Base-by-base conservation (phyloP, 37 sponge, comb jelly and placozoan genomes). In the Eunapius fragilis region DNA sequence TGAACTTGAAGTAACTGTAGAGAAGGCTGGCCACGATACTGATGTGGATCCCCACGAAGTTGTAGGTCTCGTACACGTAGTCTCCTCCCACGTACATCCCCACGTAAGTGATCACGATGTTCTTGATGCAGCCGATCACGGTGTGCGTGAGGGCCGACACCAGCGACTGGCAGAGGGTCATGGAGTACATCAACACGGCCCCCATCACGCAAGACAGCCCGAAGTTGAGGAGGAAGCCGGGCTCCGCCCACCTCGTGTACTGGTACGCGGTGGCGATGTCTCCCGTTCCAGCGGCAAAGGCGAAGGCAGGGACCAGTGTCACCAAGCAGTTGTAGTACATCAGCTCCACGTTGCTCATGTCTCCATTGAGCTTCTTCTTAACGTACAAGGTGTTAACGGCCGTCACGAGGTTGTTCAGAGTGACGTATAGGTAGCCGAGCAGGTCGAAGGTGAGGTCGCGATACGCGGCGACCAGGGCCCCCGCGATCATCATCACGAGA, bases 61-160 rank as follows among this genome's bases (percentile, higher is more conserved):
- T 96, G 70, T 72, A 68, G 0, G 25, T 27, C 17, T 92, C 90
- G 70, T 83, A 96, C n/a, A 92, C 72, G 67, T 96, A 96, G 82
- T 96, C 97, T 5, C 96, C 94, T 3, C 97, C 97, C 38, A 94
- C 38, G 22, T 58, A 58, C 86, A 96, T 92, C n/a, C 97, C 97
- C 70, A 84, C 31, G 48, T 96, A 96, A 0, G 97, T 96, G 28
- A 96, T 88, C 0, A 85, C 30, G 38, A 96, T 83, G 71, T 96
- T 96, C 97, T 94, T 95, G 25, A 96, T 84, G 75, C 93, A 94
- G 12, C 97, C 97, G 69, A 92, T 88, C 2, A 96, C 94, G 4
- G 86, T 86, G 68, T 91, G 83, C 3, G 97, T 96, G 28, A 96
- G 92, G 0, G 97, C 80, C 30, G 97, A 96, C 73, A 89, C 94